Conservation (phyloP, 2,113 vertebrate genomes). For the Trogon surrucura region DNA sequence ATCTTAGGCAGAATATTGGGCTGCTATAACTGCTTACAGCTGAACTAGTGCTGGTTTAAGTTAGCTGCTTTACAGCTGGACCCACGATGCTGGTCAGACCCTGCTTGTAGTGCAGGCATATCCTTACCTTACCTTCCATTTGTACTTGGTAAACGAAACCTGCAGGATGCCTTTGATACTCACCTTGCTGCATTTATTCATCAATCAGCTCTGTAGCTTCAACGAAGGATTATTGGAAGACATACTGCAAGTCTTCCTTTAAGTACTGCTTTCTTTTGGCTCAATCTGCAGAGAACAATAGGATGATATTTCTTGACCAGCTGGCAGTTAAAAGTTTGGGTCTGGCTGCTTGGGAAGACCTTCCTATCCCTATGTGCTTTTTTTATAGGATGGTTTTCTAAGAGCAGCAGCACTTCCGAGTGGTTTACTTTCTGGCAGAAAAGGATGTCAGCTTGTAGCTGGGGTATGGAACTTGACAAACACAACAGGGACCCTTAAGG, state of each 20-base stretch:
- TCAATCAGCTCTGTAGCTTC: neutral
- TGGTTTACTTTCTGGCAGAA: neutral
- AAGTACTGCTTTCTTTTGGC: neutral
- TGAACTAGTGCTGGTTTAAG: neutral
- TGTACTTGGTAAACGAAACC: neutral
- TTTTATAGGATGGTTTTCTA: neutral
- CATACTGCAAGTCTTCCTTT: neutral
- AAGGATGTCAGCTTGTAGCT: neutral
- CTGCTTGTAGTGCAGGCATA: rapidly evolving
- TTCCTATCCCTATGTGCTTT: neutral
- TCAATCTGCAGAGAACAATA: neutral
- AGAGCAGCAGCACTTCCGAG: neutral
- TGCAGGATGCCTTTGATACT: neutral
- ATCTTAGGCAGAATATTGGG: neutral
- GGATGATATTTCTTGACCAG: neutral
- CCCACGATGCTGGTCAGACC: neutral
- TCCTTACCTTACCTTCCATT: neutral
- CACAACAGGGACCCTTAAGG: neutral
- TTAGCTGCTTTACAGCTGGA: neutral
- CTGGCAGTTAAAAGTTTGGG: neutral
- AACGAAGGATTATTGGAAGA: neutral
- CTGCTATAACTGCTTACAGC: neutral
- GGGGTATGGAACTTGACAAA: neutral
- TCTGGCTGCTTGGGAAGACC: neutral
- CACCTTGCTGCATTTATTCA: neutral